Conservation (phyloP, 2,888 invertebrate species). For the Axea sp. region DNA sequence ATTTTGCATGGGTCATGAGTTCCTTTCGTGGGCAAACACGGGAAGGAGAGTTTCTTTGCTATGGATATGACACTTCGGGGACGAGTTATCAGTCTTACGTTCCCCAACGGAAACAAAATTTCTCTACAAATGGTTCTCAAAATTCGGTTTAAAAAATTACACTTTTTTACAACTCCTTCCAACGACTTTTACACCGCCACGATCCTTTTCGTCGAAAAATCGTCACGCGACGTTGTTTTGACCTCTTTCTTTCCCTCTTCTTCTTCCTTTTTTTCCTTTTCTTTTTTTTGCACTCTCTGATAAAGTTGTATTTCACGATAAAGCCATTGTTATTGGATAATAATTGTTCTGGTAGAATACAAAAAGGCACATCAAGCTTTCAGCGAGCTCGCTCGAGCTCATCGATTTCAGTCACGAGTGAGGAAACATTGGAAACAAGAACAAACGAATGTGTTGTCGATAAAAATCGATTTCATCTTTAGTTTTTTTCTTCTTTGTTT, state of each 20-base stretch:
- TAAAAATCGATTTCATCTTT: conserved; percentile 45
- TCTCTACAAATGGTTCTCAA: conserved; percentile 25
- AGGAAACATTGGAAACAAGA: conserved; percentile 35
- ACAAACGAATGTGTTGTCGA: conserved; percentile 45
- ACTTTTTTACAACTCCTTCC: conserved; percentile 17
- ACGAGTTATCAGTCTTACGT: conserved; percentile 71
- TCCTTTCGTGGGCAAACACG: conserved; percentile 66
- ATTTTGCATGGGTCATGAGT: conserved; percentile 77
- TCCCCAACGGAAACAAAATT: conserved; percentile 32
- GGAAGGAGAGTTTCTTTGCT: conserved; percentile 68
- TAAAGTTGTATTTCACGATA: conserved; percentile 22
- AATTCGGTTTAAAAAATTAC: conserved; percentile 39
- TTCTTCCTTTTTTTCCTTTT: too few species aligned
- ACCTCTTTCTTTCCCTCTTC: conserved; percentile 45
- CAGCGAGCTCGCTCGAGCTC: conserved; percentile 12
- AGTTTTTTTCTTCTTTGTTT: conserved; percentile 38
- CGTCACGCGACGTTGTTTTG: neutral
- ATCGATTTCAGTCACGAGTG: conserved; percentile 46
- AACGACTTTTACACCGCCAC: conserved; percentile 1
- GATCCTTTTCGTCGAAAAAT: conserved; percentile 7
- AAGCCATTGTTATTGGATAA: conserved; percentile 39
- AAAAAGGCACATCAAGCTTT: conserved; percentile 31
- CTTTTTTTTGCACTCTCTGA: conserved; percentile 35
- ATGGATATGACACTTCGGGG: conserved; percentile 77
- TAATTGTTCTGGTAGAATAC: conserved; percentile 36